Conservation (phyloP, 2,797 vertebrate species). For the Simalia tracyae region DNA sequence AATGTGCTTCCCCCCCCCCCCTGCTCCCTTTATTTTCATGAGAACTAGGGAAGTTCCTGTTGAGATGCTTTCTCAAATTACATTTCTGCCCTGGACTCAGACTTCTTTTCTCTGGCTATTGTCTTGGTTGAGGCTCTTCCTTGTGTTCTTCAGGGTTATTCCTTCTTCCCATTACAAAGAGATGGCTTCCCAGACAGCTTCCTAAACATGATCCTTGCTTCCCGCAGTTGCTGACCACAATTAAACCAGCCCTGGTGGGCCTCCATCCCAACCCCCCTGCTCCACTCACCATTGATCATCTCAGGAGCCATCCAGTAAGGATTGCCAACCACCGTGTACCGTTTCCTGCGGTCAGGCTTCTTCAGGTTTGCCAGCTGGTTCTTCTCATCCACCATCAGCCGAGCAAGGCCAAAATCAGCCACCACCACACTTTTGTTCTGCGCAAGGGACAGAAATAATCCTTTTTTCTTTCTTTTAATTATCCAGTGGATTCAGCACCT, state of each 20-base stretch:
- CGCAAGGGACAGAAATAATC: background rate
- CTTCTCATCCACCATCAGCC: conserved; percentile 93
- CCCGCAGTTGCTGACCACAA: background rate
- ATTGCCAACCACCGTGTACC: conserved; percentile 98
- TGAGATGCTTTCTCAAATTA: background rate
- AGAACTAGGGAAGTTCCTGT: background rate
- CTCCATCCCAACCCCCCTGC: accelerated
- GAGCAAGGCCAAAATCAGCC: conserved; percentile 92
- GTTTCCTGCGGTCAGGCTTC: conserved; percentile 90
- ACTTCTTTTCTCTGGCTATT: background rate
- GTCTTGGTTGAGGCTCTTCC: background rate
- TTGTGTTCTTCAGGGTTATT: background rate
- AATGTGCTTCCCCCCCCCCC: background rate
- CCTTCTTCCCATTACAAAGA: background rate
- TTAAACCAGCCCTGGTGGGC: background rate
- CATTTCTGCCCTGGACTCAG: background rate
- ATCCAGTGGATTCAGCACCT: background rate
- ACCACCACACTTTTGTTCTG: conserved; percentile 94
- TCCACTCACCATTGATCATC: conserved; percentile 92
- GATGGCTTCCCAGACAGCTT: background rate
- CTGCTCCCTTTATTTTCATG: background rate
- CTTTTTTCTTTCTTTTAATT: background rate
- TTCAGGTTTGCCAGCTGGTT: conserved; percentile 83
- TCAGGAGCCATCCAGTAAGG: conserved; percentile 99
- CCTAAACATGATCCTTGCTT: background rate